Percentiles rank a stretch among this genome's conserved stretches.
Evolutionary conservation across 2,888 invertebrate genomes (phyloP).

Genomic region (Schizaphis graminum): DNA sequence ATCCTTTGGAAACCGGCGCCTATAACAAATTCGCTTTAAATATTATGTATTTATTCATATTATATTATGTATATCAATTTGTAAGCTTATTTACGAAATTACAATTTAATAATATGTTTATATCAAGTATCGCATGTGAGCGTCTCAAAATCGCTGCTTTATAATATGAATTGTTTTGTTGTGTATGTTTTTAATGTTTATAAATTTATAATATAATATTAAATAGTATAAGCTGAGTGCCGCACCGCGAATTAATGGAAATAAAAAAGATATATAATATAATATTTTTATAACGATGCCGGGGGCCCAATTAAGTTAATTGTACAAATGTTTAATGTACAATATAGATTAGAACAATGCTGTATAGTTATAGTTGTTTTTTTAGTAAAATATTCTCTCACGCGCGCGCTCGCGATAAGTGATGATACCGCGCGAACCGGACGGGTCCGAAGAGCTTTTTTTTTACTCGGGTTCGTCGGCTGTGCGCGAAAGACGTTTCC

Average conservation of each 20-base stretch:
- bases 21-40: no score
- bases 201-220: not conserved
- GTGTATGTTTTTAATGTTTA: not conserved
- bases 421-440: conserved; percentile 7
- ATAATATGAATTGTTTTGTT: not conserved
- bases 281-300: conserved; percentile 19
- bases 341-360: conserved; percentile 33
- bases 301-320: conserved; percentile 24
- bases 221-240: not conserved
- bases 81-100: not conserved
- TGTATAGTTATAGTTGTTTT: not conserved
- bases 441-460: conserved; percentile 38
- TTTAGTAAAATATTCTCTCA: conserved; percentile 1
- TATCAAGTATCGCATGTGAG: not conserved
- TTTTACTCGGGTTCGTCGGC: conserved; percentile 4
- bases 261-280: not conserved
- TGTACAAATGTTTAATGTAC: not conserved
- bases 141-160: not conserved
- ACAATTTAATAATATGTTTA: not conserved
- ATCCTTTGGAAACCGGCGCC: no score
- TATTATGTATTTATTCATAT: no score
- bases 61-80: no score
- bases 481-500: not conserved
- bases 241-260: not conserved
- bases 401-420: conserved; percentile 11